phyloP scores from a whole-genome alignment of 2,888 invertebrate genomes.

The Villa cingulata region DNA sequence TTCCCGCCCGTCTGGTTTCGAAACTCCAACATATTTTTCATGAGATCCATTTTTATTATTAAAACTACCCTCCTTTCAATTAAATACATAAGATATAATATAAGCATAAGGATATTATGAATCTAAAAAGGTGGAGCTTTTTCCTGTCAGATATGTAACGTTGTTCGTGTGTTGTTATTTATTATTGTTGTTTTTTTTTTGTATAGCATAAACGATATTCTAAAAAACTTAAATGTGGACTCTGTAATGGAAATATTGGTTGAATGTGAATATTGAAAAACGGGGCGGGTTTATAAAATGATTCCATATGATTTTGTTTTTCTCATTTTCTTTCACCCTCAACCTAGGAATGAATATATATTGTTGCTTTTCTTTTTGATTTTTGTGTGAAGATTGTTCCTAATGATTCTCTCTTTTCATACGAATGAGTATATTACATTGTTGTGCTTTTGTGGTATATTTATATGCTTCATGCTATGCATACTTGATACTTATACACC shows the following conservation, averaged over 20 bases:
- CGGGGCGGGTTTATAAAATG: constrained; percentile 11
- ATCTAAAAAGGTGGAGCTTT: constrained; percentile 10
- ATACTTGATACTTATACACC: too few species aligned
- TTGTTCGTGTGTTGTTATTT: too few species aligned
- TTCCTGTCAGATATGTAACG: constrained; percentile 5
- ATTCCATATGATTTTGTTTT: constrained; percentile 12
- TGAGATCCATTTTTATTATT: constrained; percentile 23
- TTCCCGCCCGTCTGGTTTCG: constrained; percentile 29
- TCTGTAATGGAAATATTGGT: constrained; percentile 5
- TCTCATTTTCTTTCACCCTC: too few species aligned
- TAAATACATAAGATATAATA: too few species aligned
- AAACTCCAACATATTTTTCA: constrained; percentile 36
- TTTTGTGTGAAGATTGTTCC: too few species aligned
- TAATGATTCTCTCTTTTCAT: too few species aligned
- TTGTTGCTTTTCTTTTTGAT: too few species aligned
- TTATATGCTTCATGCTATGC: too few species aligned
- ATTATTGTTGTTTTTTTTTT: too few species aligned
- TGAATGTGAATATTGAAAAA: constrained; percentile 9
- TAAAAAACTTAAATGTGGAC: background rate
- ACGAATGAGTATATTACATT: too few species aligned
- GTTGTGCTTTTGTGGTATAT: too few species aligned
- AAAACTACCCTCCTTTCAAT: constrained; percentile 12
- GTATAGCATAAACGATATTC: background rate
- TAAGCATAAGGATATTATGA: constrained; percentile 10
- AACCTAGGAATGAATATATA: too few species aligned